Evolutionary conservation across 2,888 invertebrate species (phyloP), one percentile per base, ranked within the genome.

Genomic region (Scaptomyza cyrtandrae): DNA sequence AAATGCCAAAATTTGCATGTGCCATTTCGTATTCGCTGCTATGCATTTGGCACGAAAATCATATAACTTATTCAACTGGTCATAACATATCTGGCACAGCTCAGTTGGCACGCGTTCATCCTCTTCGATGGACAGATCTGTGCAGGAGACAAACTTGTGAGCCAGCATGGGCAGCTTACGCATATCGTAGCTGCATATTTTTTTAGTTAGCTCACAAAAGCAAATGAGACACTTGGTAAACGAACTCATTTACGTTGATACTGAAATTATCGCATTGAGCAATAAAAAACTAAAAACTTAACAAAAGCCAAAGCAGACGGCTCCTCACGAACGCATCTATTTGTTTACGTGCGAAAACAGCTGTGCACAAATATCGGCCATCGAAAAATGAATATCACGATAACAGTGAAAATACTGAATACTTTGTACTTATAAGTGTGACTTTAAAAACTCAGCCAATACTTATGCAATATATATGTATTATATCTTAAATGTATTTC

Each of bases 71-170:
- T 78, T 61, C 29, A 76, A 39, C 16, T 65, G 64, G 6, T 54
- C 50, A 11, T 29, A 48, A 44, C 75, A 76, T 3, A 0, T 2
- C 29, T 48, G 75, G 39, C 76, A 76, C 1, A 76, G 35, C 39
- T 55, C 48, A 19, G 45, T 77, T 1, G 80, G 80, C 29, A 79
- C 2, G 3, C 41, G 44, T 9, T 70, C 53, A 7, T 82, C 75
- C 13, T 44, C 62, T 3, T 35, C 11, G 5, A 84, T 62, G 0
- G 54, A 24, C 24, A 85, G 33, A 5, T 78, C 71, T 0, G 86
- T 84, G 61, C 88, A 89, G 0, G 57, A 27, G 10, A 57, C 62
- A n/a, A 89, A 72, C 54, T 89, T 89, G 19, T 80, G 65, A 4
- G 69, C 76, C 6, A 90, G 53, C 29, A 74, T 52, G 0, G 71